Evolutionary conservation across 2,888 invertebrate genomes (phyloP), one percentile per base, ranked within the genome.

Genomic region (Nomada fabriciana): DNA sequence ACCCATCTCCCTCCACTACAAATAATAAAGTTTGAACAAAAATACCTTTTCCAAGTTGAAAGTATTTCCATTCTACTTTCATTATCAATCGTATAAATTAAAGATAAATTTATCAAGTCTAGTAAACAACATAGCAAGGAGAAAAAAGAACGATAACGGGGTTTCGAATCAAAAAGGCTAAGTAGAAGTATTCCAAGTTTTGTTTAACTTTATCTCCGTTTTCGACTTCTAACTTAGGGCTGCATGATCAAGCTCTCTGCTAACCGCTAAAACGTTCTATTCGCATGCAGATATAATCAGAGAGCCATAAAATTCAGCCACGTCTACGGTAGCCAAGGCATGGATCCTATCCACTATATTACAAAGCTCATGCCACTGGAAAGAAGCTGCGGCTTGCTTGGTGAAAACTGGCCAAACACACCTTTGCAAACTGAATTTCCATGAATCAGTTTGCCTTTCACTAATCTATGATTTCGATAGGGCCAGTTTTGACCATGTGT

Each of bases 241-340:
- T 25, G 75, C 55, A 68, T 77, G 71, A 76, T 71, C 60, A 77
- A 36, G 67, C 74, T 74, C 81, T 57, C 73, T 74, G 76, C 29
- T 70, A 71, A 57, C 76, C 43, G 72, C 73, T 64, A 72, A 75
- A 80, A 86, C 73, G 69, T 72, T 50, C 59, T 72, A 79, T 75
- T 76, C 80, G 78, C 86, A 86, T 86, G 86, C 86, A 86, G 63
- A 0, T 52, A 50, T 60, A 57, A 87, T 67, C 77, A 80, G 76
- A 76, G 77, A 79, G 86, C 77, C 68, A 79, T 64, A 79, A 76
- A 70, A 59, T 87, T 87, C 86, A 87, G 87, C 85, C 86, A 77
- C 70, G 73, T 72, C 82, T 86, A 87, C 81, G 57, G n/a, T 77
- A 25, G 11, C n/a, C 68, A 79, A 79, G 79, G 82, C 76, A 71